Evolutionary conservation across 2,888 invertebrate species (phyloP), one percentile per base, ranked within the genome.

Genomic region (Dryadula phaetusa): DNA sequence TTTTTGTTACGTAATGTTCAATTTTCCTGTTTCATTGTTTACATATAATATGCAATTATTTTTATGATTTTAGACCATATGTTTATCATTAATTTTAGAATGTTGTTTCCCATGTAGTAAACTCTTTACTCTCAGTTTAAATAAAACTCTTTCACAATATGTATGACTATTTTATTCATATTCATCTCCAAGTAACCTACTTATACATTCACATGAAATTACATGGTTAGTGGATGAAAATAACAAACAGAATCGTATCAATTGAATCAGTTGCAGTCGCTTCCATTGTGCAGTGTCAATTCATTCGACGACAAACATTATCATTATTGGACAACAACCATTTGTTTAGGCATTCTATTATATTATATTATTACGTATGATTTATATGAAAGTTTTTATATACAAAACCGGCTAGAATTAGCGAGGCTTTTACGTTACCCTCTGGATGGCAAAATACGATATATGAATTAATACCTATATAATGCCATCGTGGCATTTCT

Each of bases 1-100:
- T 78, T 79, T 82, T 75, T 78, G 76, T 83, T 82, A 77, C 72
- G 77, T 77, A 83, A 82, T 77, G 68, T 73, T 73, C 77, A 74
- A 74, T 80, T 84, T 83, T 75, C 79, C 80, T 77, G 70, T 76
- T 77, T 79, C 79, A 82, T 84, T 70, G 62, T 66, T 62, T 6
- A 22, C 53, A 72, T 67, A 75, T 78, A 79, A 77, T 78, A 72
- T 61, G 69, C 72, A 70, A 78, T 79, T 76, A 79, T 76, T 75
- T 32, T 60, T 46, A 73, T 72, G 66, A 71, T 69, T 72, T 67
- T 75, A 71, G 75, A 73, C 66, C 69, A 69, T 37, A 20, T 37
- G 20, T 37, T 34, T 37, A 18, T 32, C 18, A 34, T 37, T 37
- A 37, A 20, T n/a, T n/a, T n/a, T n/a, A n/a, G n/a, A 54, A 4